Evolutionary conservation across 2,888 invertebrate genomes (phyloP).

Genomic region (Dioctria linearis): DNA sequence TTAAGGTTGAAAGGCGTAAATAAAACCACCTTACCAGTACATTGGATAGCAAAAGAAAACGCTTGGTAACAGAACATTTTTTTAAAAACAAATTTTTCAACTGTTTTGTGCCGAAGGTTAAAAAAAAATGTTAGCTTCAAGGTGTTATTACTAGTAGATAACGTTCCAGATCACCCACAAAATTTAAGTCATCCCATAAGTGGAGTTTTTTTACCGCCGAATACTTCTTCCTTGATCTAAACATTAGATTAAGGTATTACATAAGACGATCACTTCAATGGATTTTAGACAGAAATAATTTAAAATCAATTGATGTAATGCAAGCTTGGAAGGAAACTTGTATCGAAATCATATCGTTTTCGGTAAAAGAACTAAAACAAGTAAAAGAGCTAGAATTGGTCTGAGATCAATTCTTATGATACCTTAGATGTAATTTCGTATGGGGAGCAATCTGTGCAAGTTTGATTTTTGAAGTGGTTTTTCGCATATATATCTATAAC

Average conservation of each 20-base stretch:
- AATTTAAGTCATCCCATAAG: slow-evolving; percentile 37
- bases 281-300: no score
- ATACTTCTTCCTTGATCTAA: slow-evolving; percentile 37
- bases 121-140: slow-evolving; percentile 18
- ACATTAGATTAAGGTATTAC: slow-evolving; percentile 44
- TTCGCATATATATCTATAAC: no score
- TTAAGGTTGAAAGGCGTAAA: not conserved
- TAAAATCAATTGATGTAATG: no score
- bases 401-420: no score
- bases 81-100: slow-evolving; percentile 41
- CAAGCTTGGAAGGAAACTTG: not conserved
- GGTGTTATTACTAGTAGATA: slow-evolving; percentile 37
- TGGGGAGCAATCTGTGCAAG: no score
- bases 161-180: slow-evolving; percentile 36
- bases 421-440: no score
- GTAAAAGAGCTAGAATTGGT: no score
- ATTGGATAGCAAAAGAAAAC: slow-evolving; percentile 17
- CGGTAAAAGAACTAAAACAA: slow-evolving; percentile 22
- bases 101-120: not conserved
- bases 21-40: slow-evolving; percentile 10
- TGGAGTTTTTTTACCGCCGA: slow-evolving; percentile 41
- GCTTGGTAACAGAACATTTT: slow-evolving; percentile 2
- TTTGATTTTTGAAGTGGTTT: no score
- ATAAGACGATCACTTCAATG: no score
- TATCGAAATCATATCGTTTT: not conserved